A percentile compares a stretch with the other conserved stretches of the same genome.
phyloP scores from a whole-genome alignment of 2,888 invertebrate species.

The Eristalis intricaria region DNA sequence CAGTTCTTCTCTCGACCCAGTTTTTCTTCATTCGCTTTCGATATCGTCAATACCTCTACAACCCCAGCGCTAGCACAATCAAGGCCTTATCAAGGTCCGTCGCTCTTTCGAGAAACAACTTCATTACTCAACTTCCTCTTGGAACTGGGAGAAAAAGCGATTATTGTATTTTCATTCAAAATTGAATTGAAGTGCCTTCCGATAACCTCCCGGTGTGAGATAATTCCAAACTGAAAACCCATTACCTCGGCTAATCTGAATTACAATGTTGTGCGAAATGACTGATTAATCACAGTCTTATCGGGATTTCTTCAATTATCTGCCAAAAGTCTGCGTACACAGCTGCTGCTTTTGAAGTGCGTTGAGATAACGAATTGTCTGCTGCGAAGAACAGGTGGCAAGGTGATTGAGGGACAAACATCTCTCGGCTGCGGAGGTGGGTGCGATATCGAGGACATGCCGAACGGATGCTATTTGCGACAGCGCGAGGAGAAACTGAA shows the following conservation, averaged over 20 bases:
- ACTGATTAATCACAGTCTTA: neutral
- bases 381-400: slow-evolving; percentile 79
- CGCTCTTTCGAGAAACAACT: neutral
- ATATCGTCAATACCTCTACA: too few relatives aligned
- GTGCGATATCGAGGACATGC: slow-evolving; percentile 81
- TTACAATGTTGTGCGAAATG: neutral
- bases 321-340: neutral
- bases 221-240: neutral
- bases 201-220: neutral
- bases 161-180: neutral
- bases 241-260: too few relatives aligned
- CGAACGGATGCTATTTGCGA: slow-evolving; percentile 80
- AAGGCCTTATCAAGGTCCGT: too few relatives aligned
- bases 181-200: neutral
- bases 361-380: slow-evolving; percentile 81
- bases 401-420: slow-evolving; percentile 78
- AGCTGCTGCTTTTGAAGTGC: slow-evolving; percentile 76
- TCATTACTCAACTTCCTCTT: neutral
- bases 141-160: neutral
- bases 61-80: too few relatives aligned
- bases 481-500: slow-evolving; percentile 79
- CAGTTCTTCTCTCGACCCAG: too few relatives aligned
- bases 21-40: too few relatives aligned
- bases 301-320: neutral
- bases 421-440: slow-evolving; percentile 77